phyloP scores from a whole-genome alignment of 2,888 invertebrate species.

The Oxycera nigricornis region DNA sequence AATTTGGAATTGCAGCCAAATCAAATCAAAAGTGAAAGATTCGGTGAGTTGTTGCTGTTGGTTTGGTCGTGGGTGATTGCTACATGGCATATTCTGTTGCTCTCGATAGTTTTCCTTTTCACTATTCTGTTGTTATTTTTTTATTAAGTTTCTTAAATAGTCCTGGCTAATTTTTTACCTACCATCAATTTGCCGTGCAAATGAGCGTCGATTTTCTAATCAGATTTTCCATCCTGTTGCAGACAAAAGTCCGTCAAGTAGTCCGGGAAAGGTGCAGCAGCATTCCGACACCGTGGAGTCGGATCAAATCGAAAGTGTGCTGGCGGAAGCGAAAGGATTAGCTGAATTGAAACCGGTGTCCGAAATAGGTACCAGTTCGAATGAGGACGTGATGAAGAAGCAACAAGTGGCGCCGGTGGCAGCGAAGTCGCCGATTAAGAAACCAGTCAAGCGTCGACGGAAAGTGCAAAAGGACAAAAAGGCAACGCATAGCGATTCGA shows the following conservation, averaged over 20 bases:
- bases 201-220: not conserved
- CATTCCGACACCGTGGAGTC: slow-evolving; percentile 49
- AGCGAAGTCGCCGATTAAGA: slow-evolving; percentile 39
- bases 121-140: too few relatives aligned
- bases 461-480: slow-evolving; percentile 51
- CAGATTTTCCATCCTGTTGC: not conserved
- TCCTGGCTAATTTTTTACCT: too few relatives aligned
- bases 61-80: too few relatives aligned
- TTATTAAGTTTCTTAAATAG: too few relatives aligned
- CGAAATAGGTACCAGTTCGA: slow-evolving; percentile 35
- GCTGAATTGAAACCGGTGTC: slow-evolving; percentile 43
- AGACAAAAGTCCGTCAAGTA: slow-evolving; percentile 51
- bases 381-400: slow-evolving; percentile 53
- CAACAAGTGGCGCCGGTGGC: slow-evolving; percentile 48
- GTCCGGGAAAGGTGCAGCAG: slow-evolving; percentile 50
- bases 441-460: slow-evolving; percentile 42
- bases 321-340: slow-evolving; percentile 64
- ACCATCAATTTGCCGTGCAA: too few relatives aligned
- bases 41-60: slow-evolving; percentile 42
- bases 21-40: slow-evolving; percentile 58
- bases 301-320: slow-evolving; percentile 63
- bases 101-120: too few relatives aligned
- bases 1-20: slow-evolving; percentile 51
- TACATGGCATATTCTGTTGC: too few relatives aligned
- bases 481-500: slow-evolving; percentile 57